Percentiles rank a stretch among this genome's conserved stretches.
phyloP scores from a whole-genome alignment of 2,113 vertebrate species.

The Platysternon megacephalum region DNA sequence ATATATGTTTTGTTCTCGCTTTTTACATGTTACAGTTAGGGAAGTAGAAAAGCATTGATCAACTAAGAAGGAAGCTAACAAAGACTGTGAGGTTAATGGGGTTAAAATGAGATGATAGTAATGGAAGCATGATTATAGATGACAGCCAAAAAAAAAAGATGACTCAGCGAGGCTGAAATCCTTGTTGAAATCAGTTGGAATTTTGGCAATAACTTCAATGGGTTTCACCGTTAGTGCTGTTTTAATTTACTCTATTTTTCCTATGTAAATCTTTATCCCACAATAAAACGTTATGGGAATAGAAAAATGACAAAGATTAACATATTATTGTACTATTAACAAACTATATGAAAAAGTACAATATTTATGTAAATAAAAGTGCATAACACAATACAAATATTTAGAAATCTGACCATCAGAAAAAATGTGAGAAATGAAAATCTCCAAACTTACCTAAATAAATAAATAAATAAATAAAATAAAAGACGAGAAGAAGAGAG shows the following conservation, averaged over 20 bases:
- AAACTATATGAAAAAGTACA: not conserved
- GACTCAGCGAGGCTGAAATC: not conserved
- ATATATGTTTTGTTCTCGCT: not conserved
- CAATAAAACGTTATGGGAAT: not conserved
- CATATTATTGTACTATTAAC: not conserved
- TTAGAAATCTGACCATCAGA: not conserved
- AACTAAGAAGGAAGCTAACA: not conserved
- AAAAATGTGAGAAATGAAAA: not conserved
- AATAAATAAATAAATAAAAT: not conserved
- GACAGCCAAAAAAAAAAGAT: not conserved
- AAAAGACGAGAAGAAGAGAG: no score
- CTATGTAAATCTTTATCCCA: not conserved
- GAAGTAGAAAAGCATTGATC: not conserved
- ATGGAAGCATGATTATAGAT: constrained; percentile 5
- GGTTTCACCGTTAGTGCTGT: not conserved
- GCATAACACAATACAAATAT: not conserved
- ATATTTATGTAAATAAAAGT: not conserved
- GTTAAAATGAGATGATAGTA: constrained; percentile 2
- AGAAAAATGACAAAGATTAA: not conserved
- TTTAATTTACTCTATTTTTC: not conserved
- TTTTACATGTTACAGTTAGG: not conserved
- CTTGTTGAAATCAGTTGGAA: not conserved
- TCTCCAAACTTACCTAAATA: not conserved
- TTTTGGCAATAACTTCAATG: not conserved
- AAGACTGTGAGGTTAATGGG: not conserved